phyloP scores from a whole-genome alignment of 2,113 vertebrate genomes.

The mouse (Mus musculus) region DNA sequence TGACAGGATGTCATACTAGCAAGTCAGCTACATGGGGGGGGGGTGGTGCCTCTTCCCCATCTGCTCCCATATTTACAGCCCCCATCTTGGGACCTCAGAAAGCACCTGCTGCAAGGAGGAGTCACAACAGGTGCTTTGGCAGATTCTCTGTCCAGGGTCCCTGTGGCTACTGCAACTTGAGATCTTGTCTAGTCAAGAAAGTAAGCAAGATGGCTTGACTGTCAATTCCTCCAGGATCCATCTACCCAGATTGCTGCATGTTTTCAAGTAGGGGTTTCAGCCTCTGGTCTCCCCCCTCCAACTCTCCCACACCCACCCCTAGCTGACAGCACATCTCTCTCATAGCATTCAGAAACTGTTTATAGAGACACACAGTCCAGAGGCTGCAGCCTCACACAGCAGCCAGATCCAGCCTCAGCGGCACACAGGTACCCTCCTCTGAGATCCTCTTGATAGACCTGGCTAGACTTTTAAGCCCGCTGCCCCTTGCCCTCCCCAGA shows the following conservation, averaged over 20 bases:
- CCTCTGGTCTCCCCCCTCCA: not conserved
- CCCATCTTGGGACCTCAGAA: not conserved
- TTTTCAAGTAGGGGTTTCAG: not conserved
- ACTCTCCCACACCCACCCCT: not conserved
- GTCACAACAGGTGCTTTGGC: not conserved
- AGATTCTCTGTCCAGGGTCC: not conserved
- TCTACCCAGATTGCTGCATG: not conserved
- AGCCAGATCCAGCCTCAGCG: not conserved
- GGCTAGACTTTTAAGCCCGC: not conserved
- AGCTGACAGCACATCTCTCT: not conserved
- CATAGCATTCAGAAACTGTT: not conserved
- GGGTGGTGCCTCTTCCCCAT: not conserved
- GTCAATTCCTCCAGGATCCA: not conserved
- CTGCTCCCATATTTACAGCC: not conserved
- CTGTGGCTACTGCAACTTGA: not conserved
- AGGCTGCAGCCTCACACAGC: not conserved
- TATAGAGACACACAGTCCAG: not conserved
- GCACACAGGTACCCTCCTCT: too few relatives aligned
- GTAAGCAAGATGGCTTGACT: not conserved
- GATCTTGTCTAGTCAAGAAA: not conserved
- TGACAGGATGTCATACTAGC: not conserved
- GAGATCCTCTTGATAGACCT: constrained; percentile 3
- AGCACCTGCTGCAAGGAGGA: not conserved
- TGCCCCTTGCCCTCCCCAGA: constrained; percentile 62
- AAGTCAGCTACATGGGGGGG: not conserved